These are phyloP conservation scores for Steatornis caripensis DNA, from an alignment of 2,113 vertebrate genomes.

Conservation along the genomic window DNA sequence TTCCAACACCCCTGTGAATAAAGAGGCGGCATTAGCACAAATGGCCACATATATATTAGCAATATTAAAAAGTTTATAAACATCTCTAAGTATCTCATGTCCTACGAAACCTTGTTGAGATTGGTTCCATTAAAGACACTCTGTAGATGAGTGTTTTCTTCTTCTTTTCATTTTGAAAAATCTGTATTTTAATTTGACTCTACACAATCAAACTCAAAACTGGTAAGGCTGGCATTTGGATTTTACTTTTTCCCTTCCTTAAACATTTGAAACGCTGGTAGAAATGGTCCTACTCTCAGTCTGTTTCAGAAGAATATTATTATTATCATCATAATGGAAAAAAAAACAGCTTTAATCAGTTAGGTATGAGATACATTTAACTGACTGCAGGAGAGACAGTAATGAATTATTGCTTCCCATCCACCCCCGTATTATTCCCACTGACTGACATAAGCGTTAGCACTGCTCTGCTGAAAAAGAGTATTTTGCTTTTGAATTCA, in stretches of 20 bases:
- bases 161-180: neutral
- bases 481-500: neutral
- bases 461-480: neutral
- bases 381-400: neutral
- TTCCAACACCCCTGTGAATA: neutral
- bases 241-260: neutral
- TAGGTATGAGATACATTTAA: neutral
- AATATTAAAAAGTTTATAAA: neutral
- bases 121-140: neutral
- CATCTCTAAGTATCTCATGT: neutral
- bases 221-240: neutral
- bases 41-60: neutral
- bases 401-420: conserved; percentile 10
- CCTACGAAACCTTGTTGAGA: neutral
- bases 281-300: neutral
- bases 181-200: neutral
- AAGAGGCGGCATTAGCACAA: neutral
- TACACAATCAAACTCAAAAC: neutral
- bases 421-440: neutral
- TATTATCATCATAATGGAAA: neutral
- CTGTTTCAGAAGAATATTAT: neutral
- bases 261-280: neutral
- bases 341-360: neutral
- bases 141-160: neutral
- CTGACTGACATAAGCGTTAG: neutral